Evolutionary conservation across 2,888 invertebrate species (phyloP), one percentile per base, ranked within the genome.

Genomic region (Acanthosepion pharaonis): DNA sequence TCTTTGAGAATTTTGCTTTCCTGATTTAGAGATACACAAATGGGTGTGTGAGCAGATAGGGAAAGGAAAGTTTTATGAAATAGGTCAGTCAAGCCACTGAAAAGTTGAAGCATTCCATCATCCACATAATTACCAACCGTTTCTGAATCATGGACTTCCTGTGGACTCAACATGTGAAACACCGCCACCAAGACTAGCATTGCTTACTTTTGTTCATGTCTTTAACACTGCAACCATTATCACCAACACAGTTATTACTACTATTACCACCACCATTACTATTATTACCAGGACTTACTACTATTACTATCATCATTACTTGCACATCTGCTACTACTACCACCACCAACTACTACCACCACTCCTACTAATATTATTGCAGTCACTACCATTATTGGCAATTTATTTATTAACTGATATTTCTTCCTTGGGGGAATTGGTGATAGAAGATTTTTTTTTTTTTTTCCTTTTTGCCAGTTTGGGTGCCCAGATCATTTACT

Each of bases 51-150:
- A 9, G 23, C 25, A 48, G 48, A 2, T 42, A 18, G 23, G 48
- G 5, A 4, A 15, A 20, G 48, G 49, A 51, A 49, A 49, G 20
- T 48, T 28, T 42, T 42, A 28, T 18, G 49, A 49, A 92, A 92
- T 25, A 92, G 33, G 92, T 92, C 92, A 92, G 92, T 92, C 92
- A 92, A 92, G 25, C 92, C 25, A 23, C 92, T 20, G 49, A 48
- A 23, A 92, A 51, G 49, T 92, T 48, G 28, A 92, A 91, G 91
- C 20, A 51, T 92, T 51, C 48, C 25, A 48, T 92, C 92, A 92
- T 48, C 92, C 48, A 92, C 28, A 51, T 48, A 28, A 49, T 51
- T 48, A 49, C 49, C 49, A 92, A 92, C 92, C 78, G 33, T 78
- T 78, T 78, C n/a, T 78, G n/a, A 78, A 78, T 78, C n/a, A 33